Percentiles rank a stretch among this genome's conserved stretches.
Conservation (phyloP, 2,113 vertebrate genomes). For the Hoplias malabaricus region DNA sequence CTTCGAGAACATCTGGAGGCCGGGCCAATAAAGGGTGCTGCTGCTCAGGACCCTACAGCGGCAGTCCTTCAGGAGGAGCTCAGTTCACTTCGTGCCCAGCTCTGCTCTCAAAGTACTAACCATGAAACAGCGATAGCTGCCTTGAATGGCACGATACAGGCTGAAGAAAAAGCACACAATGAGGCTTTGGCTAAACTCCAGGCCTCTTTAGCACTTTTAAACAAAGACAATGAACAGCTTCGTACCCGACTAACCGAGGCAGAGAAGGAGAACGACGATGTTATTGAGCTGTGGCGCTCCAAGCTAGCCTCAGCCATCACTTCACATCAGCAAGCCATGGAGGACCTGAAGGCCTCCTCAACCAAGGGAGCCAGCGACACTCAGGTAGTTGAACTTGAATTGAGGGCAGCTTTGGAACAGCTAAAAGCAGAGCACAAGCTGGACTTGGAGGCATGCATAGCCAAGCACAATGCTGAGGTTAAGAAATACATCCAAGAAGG, state of each 20-base stretch:
- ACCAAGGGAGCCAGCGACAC: slow-evolving; percentile 78
- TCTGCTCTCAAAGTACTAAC: slow-evolving; percentile 72
- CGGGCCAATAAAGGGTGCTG: slow-evolving; percentile 72
- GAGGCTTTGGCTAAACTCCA: slow-evolving; percentile 79
- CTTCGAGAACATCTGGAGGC: slow-evolving; percentile 82
- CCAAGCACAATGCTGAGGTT: slow-evolving; percentile 72
- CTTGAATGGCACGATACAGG: slow-evolving; percentile 76
- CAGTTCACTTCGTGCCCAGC: slow-evolving; percentile 81
- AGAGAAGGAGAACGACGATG: slow-evolving; percentile 82
- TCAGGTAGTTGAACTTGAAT: slow-evolving; percentile 79
- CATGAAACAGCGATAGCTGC: slow-evolving; percentile 74
- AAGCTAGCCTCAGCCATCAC: slow-evolving; percentile 82
- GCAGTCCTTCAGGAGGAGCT: slow-evolving; percentile 87
- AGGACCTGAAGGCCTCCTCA: slow-evolving; percentile 84
- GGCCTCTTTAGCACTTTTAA: slow-evolving; percentile 72
- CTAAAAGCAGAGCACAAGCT: slow-evolving; percentile 78
- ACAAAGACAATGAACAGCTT: slow-evolving; percentile 85
- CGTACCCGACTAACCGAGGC: slow-evolving; percentile 79
- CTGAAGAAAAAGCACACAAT: slow-evolving; percentile 72
- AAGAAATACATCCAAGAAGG: slow-evolving; percentile 69
- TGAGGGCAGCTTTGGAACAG: slow-evolving; percentile 82
- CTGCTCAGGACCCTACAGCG: slow-evolving; percentile 67
- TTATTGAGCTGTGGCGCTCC: slow-evolving; percentile 82
- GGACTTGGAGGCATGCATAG: slow-evolving; percentile 71
- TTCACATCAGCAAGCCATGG: slow-evolving; percentile 89